Evolutionary conservation across 2,888 invertebrate genomes (phyloP), one percentile per base, ranked within the genome.

Genomic region (Tetropium fuscum): DNA sequence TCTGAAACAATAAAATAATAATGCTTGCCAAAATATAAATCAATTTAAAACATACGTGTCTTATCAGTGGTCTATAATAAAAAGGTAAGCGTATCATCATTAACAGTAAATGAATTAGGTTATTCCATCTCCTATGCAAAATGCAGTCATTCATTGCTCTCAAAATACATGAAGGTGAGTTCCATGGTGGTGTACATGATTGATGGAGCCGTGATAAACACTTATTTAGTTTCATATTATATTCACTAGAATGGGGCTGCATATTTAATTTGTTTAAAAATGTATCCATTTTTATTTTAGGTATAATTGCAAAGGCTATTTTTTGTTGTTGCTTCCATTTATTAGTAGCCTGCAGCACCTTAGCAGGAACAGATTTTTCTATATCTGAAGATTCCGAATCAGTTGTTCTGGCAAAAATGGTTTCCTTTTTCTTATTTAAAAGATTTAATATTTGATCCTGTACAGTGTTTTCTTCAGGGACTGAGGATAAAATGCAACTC

Each of bases 41-140:
- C 5, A n/a, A 27, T 11, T 25, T 7, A 13, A 34, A 10, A 57
- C 63, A 62, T 60, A 66, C 64, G 55, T 58, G 41, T 41, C 53
- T 56, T 11, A 64, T 49, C 19, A 64, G 13, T 13, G 63, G 66
- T 40, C 45, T 61, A 18, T 54, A 61, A 25, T 43, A 53, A 1
- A 18, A 10, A 11, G 30, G 45, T 11, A 59, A 58, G 36, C 65
- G 47, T 10, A 69, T 45, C 11, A 70, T 32, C 22, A 65, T 49
- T 16, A 71, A 53, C 7, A 71, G 16, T 16, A 71, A 45, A 43
- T 69, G 40, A 10, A 67, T 66, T 43, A 71, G 18, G 27, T 63
- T 66, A 30, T 63, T 58, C 68, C 68, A 71, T 41, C 70, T 65
- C 36, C 70, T 66, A 15, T 41, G 66, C 15, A 70, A 51, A 11